These are phyloP conservation scores for Diorhabda carinulata DNA, from an alignment of 1,140 invertebrate species.

Conservation along the genomic window DNA sequence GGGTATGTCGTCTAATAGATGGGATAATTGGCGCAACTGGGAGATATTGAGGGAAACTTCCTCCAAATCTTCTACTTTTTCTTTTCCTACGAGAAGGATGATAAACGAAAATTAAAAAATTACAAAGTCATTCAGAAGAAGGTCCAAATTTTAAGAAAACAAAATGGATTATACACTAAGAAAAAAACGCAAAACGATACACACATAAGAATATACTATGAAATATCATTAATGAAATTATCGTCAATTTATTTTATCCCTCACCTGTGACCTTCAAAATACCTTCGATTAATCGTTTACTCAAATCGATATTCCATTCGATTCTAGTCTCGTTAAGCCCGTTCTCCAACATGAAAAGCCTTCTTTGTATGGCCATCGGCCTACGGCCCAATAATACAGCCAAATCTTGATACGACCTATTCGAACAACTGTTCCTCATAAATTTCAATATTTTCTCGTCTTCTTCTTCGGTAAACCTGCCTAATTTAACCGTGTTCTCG, in stretches of 20 bases:
- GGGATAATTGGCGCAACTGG: slow-evolving; percentile 18
- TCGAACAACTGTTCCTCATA: slow-evolving; percentile 1
- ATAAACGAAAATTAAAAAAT: no score
- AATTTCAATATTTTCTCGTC: slow-evolving; percentile 21
- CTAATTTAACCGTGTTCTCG: neutral
- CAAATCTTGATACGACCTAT: slow-evolving; percentile 15
- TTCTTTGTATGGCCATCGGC: slow-evolving; percentile 14
- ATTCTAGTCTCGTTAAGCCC: neutral
- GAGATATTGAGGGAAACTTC: neutral
- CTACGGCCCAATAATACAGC: slow-evolving; percentile 10
- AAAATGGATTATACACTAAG: no score
- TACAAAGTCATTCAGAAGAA: no score
- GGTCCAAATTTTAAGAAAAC: no score
- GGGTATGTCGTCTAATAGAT: slow-evolving; percentile 13
- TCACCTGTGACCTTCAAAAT: slow-evolving; percentile 17
- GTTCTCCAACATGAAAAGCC: neutral
- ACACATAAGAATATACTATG: no score
- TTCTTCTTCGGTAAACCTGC: slow-evolving; percentile 21
- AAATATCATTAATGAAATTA: no score
- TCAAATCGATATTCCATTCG: slow-evolving; percentile 3
- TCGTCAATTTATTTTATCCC: neutral
- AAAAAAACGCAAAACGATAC: no score
- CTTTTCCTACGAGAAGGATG: neutral
- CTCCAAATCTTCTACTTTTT: slow-evolving; percentile 17
- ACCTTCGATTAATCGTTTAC: slow-evolving; percentile 7